Evolutionary conservation across 1,140 invertebrate genomes (phyloP).

Genomic region (Lineus longissimus): DNA sequence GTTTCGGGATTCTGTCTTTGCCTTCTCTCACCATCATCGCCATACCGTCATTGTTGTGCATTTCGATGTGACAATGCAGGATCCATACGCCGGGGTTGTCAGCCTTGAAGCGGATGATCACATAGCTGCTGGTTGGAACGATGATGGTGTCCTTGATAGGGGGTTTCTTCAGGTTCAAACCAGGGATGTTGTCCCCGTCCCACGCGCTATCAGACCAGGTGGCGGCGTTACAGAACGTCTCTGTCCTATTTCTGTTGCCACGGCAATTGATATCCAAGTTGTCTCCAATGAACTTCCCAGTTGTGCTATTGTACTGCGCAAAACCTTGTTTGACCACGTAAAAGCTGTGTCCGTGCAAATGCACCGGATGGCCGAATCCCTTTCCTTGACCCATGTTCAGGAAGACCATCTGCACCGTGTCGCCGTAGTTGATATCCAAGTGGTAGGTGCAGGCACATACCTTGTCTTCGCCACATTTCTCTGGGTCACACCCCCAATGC

Average conservation of each 20-base stretch:
- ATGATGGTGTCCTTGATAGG: no score
- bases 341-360: slow-evolving; percentile 72
- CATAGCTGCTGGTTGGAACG: no score
- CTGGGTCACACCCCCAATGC: no score
- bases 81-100: no score
- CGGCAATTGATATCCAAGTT: background rate
- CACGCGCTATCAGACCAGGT: slow-evolving; percentile 70
- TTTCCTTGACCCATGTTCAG: slow-evolving; percentile 58
- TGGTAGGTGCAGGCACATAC: slow-evolving; percentile 79
- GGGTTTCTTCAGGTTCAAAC: no score
- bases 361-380: slow-evolving; percentile 62
- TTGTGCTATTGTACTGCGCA: slow-evolving; percentile 15
- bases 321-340: slow-evolving; percentile 62
- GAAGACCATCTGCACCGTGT: slow-evolving; percentile 30
- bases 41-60: no score
- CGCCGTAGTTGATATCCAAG: slow-evolving; percentile 65
- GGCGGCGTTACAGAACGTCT: background rate
- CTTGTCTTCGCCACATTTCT: slow-evolving; percentile 55
- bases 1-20: slow-evolving; percentile 46
- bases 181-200: no score
- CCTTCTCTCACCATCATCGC: slow-evolving; percentile 59
- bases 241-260: no score
- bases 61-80: no score
- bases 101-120: no score
- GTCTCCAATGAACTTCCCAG: background rate